Conservation (phyloP, 2,797 vertebrate genomes). For the Schizothorax lantsangensis region DNA sequence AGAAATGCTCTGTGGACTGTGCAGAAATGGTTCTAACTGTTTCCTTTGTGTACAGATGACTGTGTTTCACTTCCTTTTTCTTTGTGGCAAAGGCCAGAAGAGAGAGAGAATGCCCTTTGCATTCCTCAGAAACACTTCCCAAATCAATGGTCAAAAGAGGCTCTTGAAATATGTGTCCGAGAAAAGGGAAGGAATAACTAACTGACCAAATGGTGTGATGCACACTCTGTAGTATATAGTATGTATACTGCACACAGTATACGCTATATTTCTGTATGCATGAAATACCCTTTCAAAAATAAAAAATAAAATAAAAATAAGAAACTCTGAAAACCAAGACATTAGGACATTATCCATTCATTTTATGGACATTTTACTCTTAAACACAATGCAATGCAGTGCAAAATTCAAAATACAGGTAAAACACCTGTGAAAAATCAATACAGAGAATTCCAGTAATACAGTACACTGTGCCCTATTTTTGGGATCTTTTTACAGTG, state of each 20-base stretch:
- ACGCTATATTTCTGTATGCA: not conserved
- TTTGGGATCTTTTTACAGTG: too few relatives aligned
- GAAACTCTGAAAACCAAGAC: too few relatives aligned
- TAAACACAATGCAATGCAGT: not conserved
- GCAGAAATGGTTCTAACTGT: constrained; percentile 45
- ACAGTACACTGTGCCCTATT: too few relatives aligned
- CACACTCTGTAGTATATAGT: not conserved
- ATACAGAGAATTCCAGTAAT: not conserved
- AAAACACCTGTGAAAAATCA: not conserved
- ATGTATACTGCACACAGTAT: not conserved
- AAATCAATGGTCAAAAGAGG: not conserved
- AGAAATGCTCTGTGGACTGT: constrained; percentile 31
- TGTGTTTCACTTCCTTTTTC: constrained; percentile 58
- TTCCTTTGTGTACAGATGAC: constrained; percentile 46
- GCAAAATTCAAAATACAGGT: not conserved
- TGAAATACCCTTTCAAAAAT: not conserved
- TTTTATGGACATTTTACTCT: not conserved
- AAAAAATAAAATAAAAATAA: too few relatives aligned
- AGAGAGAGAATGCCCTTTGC: constrained; percentile 25
- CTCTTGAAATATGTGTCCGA: not conserved
- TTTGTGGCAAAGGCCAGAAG: constrained; percentile 18
- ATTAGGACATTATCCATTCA: not conserved
- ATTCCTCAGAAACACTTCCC: constrained; percentile 23
- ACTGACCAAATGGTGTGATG: not conserved
- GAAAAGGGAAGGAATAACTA: not conserved